Conservation (phyloP, 1,140 invertebrate genomes). For the Diprion similis region DNA sequence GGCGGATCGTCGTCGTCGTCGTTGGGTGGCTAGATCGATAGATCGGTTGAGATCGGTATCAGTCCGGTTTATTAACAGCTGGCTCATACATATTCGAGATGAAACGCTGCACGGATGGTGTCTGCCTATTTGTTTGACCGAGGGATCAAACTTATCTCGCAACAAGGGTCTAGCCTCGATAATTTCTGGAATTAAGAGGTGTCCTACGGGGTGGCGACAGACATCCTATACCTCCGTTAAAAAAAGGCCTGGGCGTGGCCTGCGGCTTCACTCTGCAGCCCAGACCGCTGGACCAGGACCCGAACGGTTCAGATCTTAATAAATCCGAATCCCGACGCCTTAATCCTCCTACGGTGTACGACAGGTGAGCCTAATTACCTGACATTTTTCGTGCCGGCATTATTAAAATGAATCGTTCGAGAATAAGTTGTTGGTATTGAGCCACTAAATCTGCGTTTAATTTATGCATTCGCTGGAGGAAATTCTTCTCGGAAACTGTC, state of each 20-base stretch:
- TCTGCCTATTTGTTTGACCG: conserved; percentile 2
- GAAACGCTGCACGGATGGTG: neutral
- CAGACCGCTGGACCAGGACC: neutral
- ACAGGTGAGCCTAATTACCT: no score
- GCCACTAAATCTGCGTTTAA: no score
- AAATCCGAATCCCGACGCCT: neutral
- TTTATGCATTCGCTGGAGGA: no score
- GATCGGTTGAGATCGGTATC: neutral
- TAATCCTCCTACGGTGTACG: no score
- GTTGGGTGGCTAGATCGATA: neutral
- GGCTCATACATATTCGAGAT: neutral
- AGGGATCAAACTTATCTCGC: neutral
- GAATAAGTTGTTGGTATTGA: no score
- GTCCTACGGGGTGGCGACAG: neutral
- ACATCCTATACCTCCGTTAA: neutral
- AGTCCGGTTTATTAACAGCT: neutral
- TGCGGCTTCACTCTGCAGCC: neutral
- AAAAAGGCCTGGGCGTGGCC: conserved; percentile 4
- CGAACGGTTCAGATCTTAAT: conserved; percentile 1
- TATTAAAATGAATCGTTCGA: no score
- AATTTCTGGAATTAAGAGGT: neutral
- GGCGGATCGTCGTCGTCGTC: neutral
- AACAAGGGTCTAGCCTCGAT: neutral
- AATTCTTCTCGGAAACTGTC: no score
- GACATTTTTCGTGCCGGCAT: no score